phyloP scores from a whole-genome alignment of 2,888 invertebrate genomes.

The Anodontia alba region DNA sequence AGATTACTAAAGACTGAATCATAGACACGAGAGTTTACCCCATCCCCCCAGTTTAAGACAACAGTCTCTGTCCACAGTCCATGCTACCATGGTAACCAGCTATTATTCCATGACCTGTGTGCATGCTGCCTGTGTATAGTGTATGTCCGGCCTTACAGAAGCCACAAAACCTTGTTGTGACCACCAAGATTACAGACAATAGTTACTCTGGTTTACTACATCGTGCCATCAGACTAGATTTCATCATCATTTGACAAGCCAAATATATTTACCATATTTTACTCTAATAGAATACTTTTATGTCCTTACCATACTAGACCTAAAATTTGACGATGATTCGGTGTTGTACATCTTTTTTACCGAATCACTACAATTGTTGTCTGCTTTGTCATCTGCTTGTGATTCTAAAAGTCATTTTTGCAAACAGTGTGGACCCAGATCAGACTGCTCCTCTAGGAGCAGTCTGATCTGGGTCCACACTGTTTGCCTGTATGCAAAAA shows the following conservation, averaged over 20 bases:
- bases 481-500: too few species aligned
- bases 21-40: background rate
- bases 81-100: background rate
- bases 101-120: background rate
- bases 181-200: conserved; percentile 16
- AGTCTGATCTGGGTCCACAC: too few species aligned
- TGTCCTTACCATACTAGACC: too few species aligned
- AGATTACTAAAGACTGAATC: conserved; percentile 12
- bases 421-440: too few species aligned
- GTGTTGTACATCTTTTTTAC: too few species aligned
- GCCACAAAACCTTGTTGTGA: background rate
- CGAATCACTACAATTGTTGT: too few species aligned
- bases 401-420: too few species aligned
- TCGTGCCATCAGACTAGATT: background rate
- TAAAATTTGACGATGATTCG: too few species aligned
- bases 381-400: too few species aligned
- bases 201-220: conserved; percentile 13
- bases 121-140: background rate
- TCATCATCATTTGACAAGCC: conserved; percentile 9
- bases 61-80: background rate
- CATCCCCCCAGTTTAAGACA: background rate
- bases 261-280: too few species aligned
- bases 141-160: conserved; percentile 15
- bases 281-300: too few species aligned
- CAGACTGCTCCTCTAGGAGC: too few species aligned